Evolutionary conservation across 2,113 vertebrate species (phyloP).

Genomic region (Salvator merianae): DNA sequence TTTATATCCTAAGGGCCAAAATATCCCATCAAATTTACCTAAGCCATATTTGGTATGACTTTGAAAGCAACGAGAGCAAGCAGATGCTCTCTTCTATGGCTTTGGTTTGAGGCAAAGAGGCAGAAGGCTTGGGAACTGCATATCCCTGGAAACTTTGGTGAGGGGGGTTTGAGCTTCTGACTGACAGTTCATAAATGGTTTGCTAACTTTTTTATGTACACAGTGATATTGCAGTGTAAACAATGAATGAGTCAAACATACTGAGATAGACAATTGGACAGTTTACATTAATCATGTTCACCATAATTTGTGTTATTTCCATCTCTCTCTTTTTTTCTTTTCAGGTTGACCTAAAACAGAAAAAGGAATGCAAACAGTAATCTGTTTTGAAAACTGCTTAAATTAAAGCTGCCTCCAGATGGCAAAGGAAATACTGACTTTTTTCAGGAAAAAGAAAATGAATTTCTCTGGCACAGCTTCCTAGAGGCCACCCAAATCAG

Average conservation of each 20-base stretch:
- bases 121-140: neutral
- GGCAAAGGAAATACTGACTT: too few species aligned
- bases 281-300: slow-evolving; percentile 29
- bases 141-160: neutral
- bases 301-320: neutral
- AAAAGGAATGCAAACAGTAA: neutral
- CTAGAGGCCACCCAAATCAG: too few species aligned
- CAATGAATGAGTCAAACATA: slow-evolving; percentile 31
- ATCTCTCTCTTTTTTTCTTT: neutral
- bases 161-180: slow-evolving; percentile 24
- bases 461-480: too few species aligned
- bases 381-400: neutral
- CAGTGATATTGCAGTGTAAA: neutral
- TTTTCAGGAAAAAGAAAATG: too few species aligned
- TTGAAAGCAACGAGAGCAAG: slow-evolving; percentile 15
- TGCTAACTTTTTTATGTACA: neutral
- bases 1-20: slow-evolving; percentile 11
- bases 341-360: neutral
- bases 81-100: slow-evolving; percentile 16
- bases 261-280: neutral
- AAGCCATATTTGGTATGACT: slow-evolving; percentile 21
- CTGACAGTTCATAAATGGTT: slow-evolving; percentile 1
- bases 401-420: neutral
- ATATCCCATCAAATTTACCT: slow-evolving; percentile 31
- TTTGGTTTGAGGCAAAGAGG: slow-evolving; percentile 34